Conservation (phyloP, 2,888 invertebrate species). For the Leucophora obtusa region DNA sequence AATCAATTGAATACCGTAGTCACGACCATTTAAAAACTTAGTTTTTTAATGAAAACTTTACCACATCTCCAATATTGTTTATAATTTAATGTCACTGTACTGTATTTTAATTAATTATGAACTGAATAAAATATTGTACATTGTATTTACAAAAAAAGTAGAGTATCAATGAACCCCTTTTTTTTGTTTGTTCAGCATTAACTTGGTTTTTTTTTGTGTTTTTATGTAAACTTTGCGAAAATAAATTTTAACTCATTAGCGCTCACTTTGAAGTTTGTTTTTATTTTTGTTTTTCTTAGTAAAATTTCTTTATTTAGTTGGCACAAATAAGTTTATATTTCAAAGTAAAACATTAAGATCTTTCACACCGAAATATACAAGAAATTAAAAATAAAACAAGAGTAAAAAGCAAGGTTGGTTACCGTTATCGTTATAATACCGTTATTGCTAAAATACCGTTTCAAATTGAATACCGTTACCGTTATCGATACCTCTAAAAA, state of each 20-base stretch:
- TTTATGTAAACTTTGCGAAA: conserved; percentile 16
- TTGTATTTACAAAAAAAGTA: conserved; percentile 17
- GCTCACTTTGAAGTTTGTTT: conserved; percentile 58
- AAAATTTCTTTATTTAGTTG: conserved; percentile 5
- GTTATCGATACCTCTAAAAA: no score
- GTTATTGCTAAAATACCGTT: no score
- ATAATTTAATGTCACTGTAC: no score
- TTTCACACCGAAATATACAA: neutral
- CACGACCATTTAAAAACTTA: no score
- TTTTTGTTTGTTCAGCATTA: neutral
- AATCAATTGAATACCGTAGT: no score
- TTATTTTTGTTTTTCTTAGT: conserved; percentile 1
- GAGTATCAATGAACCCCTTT: conserved; percentile 25
- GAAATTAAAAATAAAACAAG: no score
- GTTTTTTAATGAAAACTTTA: no score
- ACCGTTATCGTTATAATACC: no score
- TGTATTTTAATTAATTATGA: neutral
- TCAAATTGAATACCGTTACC: no score
- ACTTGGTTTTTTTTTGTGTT: neutral
- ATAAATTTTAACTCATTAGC: conserved; percentile 55
- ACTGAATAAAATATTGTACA: conserved; percentile 6
- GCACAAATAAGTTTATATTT: neutral
- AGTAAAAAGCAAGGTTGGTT: no score
- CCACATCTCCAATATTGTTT: no score
- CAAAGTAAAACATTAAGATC: conserved; percentile 1